Conservation (phyloP, 2,113 vertebrate genomes). For the Rhadina sibilatrix region DNA sequence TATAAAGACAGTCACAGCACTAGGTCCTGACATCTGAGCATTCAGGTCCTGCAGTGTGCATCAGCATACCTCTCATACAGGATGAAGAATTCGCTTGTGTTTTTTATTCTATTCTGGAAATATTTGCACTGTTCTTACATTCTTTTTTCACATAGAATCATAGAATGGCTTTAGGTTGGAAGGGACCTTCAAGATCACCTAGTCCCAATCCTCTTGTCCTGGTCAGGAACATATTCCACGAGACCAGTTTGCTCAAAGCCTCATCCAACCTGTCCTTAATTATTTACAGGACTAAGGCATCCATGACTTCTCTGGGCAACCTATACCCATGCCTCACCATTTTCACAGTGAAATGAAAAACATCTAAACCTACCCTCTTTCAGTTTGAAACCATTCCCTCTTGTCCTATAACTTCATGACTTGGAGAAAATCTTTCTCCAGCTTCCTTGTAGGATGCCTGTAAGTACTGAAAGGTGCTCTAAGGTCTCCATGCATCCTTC, state of each 20-base stretch:
- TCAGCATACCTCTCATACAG: neutral
- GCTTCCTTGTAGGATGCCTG: neutral
- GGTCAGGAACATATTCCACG: neutral
- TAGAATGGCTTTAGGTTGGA: neutral
- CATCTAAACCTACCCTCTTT: neutral
- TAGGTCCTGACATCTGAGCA: neutral
- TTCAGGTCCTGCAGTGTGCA: neutral
- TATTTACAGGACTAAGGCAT: neutral
- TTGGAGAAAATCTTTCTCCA: neutral
- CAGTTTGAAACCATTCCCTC: neutral
- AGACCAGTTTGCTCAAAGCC: neutral
- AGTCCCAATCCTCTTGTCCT: neutral
- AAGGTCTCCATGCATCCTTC: neutral
- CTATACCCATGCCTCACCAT: rapidly evolving
- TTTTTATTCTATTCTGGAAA: neutral
- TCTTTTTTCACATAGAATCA: neutral
- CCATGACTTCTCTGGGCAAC: neutral
- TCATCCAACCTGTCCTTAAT: neutral
- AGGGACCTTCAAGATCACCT: neutral
- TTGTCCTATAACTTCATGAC: neutral
- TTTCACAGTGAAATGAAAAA: neutral
- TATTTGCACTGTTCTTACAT: neutral
- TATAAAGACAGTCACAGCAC: neutral
- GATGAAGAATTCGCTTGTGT: neutral
- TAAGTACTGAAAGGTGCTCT: neutral